phyloP scores from a whole-genome alignment of 2,113 vertebrate genomes.

The Xyliphius kryptos region DNA sequence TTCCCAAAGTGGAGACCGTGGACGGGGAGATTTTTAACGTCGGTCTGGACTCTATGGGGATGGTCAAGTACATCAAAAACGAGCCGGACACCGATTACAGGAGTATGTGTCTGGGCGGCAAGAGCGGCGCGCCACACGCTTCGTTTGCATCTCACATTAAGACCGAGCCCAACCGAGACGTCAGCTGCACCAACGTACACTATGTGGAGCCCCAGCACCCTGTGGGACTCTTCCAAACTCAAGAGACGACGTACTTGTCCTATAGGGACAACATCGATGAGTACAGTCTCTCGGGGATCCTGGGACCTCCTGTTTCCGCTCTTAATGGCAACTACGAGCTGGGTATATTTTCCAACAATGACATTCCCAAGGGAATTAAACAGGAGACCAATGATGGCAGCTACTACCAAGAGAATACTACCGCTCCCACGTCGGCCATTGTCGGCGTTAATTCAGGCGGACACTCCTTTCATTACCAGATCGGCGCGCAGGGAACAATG shows the following conservation, averaged over 20 bases:
- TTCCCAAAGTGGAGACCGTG: slow-evolving; percentile 87
- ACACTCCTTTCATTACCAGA: slow-evolving; percentile 99
- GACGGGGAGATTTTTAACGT: slow-evolving; percentile 77
- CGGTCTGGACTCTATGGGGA: slow-evolving; percentile 76
- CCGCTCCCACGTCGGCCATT: slow-evolving; percentile 86
- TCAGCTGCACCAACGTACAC: slow-evolving; percentile 79
- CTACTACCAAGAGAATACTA: slow-evolving; percentile 92
- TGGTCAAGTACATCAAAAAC: slow-evolving; percentile 90
- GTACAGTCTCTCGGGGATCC: slow-evolving; percentile 94
- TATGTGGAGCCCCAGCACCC: slow-evolving; percentile 77
- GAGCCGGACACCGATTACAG: slow-evolving; percentile 85
- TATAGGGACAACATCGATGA: slow-evolving; percentile 97
- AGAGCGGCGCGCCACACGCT: slow-evolving; percentile 64
- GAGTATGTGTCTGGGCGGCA: slow-evolving; percentile 82
- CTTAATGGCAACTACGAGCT: slow-evolving; percentile 85
- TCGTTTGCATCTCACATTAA: slow-evolving; percentile 86
- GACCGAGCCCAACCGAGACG: slow-evolving; percentile 81
- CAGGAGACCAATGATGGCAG: slow-evolving; percentile 87
- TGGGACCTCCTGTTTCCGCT: slow-evolving; percentile 88
- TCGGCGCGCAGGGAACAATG: slow-evolving; percentile 95
- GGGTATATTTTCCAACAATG: slow-evolving; percentile 77
- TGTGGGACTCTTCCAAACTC: slow-evolving; percentile 80
- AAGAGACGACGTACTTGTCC: slow-evolving; percentile 92
- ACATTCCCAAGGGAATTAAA: slow-evolving; percentile 85
- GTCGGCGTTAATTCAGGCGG: slow-evolving; percentile 96